Evolutionary conservation across 2,888 invertebrate genomes (phyloP).

Genomic region (Drosophila lutescens): DNA sequence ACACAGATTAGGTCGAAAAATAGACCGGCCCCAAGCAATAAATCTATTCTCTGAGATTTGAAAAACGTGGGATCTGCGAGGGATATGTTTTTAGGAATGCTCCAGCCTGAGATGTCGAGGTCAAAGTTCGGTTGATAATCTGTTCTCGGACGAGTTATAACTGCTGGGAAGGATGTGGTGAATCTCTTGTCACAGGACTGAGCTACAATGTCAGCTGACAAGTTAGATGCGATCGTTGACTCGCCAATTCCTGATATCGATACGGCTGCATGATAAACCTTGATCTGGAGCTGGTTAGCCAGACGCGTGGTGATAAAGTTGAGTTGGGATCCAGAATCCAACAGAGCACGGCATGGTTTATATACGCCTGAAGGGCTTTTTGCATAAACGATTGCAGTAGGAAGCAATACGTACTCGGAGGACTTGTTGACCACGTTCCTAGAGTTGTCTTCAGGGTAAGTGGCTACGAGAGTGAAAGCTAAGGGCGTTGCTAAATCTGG

Average conservation of each 20-base stretch:
- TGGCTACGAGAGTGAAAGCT: neutral
- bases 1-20: no score
- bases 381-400: no score
- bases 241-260: neutral
- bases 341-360: no score
- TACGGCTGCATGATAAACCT: neutral
- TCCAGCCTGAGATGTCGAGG: neutral
- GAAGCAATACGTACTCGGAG: neutral
- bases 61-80: no score
- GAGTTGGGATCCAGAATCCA: no score
- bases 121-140: neutral
- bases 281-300: no score
- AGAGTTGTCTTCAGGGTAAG: neutral
- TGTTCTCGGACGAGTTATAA: neutral
- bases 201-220: neutral
- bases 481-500: neutral
- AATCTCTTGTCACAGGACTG: neutral
- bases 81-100: no score
- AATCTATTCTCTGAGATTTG: no score
- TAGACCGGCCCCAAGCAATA: no score
- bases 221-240: neutral
- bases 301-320: no score
- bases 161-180: neutral
- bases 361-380: no score
- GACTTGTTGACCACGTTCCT: neutral